These are phyloP conservation scores for Torymus aiolomorphi DNA, from an alignment of 2,888 invertebrate genomes.

Conservation along the genomic window DNA sequence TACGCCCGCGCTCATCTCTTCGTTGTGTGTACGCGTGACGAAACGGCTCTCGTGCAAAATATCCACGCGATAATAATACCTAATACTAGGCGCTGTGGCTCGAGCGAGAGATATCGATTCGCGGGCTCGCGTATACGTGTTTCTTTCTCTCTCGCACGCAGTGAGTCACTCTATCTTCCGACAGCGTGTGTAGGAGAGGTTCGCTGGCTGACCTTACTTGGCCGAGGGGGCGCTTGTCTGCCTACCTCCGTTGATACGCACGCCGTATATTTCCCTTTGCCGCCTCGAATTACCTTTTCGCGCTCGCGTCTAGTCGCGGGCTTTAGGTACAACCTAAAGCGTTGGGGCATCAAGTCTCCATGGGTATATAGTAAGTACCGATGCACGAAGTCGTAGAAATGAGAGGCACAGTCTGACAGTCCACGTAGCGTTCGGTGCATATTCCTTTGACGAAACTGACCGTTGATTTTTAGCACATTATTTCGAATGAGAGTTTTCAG, in stretches of 20 bases:
- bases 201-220: slow-evolving; percentile 46
- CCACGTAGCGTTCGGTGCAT: no score
- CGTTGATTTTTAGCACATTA: no score
- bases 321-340: no score
- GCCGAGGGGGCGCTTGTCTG: not conserved
- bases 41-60: slow-evolving; percentile 32
- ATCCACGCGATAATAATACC: slow-evolving; percentile 49
- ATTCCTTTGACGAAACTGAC: no score
- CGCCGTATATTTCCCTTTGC: slow-evolving; percentile 2
- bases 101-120: slow-evolving; percentile 62
- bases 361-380: no score
- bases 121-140: slow-evolving; percentile 25
- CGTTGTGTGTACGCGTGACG: not conserved
- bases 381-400: no score
- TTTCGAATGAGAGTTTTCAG: no score
- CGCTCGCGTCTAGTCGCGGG: no score
- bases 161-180: slow-evolving; percentile 61
- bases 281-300: slow-evolving; percentile 27
- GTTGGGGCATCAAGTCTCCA: no score
- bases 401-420: no score
- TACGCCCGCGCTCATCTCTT: not conserved
- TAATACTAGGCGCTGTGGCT: not conserved
- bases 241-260: slow-evolving; percentile 5
- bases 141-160: slow-evolving; percentile 12
- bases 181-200: slow-evolving; percentile 8